phyloP scores from a whole-genome alignment of 2,888 invertebrate species.

The Epicampocera succincta region DNA sequence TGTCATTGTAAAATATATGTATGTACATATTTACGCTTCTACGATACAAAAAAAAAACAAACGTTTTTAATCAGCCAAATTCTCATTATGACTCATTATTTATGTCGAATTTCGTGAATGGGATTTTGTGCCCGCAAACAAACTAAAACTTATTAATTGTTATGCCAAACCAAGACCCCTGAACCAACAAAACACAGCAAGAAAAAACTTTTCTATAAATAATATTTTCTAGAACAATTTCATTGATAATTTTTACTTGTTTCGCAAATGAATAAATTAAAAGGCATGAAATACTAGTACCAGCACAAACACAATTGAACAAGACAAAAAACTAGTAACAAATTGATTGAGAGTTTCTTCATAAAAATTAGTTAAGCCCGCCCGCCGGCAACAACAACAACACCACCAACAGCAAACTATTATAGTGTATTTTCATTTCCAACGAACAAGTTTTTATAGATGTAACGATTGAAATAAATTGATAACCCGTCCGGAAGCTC shows the following conservation, averaged over 20 bases:
- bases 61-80: too few relatives aligned
- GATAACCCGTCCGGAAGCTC: constrained; percentile 40
- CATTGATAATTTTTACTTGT: constrained; percentile 39
- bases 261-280: constrained; percentile 33
- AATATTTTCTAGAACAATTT: constrained; percentile 62
- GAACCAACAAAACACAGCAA: constrained; percentile 11
- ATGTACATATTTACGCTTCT: too few relatives aligned
- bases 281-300: neutral
- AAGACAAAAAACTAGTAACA: neutral
- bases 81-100: too few relatives aligned
- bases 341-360: constrained; percentile 35
- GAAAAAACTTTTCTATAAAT: constrained; percentile 28
- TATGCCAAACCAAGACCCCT: constrained; percentile 9
- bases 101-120: too few relatives aligned
- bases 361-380: neutral
- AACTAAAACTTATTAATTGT: constrained; percentile 24
- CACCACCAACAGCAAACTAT: neutral
- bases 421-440: neutral
- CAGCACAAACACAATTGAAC: neutral
- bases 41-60: too few relatives aligned
- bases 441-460: constrained; percentile 11
- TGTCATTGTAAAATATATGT: too few relatives aligned
- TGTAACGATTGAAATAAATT: constrained; percentile 31
- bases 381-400: neutral
- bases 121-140: neutral